Evolutionary conservation across 2,113 vertebrate species (phyloP), one percentile per base, ranked within the genome.

Genomic region (Australoheros scitulus): DNA sequence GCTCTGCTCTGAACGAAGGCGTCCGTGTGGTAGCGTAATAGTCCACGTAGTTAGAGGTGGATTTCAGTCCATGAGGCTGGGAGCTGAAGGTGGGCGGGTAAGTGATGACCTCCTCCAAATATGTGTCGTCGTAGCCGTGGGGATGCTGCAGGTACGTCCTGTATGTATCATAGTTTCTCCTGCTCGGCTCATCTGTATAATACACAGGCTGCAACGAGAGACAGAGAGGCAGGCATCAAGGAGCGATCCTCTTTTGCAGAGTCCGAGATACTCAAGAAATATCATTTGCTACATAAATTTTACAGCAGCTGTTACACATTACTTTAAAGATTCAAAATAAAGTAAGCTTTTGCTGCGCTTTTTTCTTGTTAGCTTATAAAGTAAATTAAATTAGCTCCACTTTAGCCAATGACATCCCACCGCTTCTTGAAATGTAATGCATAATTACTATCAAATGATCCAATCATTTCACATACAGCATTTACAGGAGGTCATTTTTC

Each of bases 11-110:
- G 84, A 97, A 99, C 24, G 97, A 97, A 91, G 97, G 97, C 93
- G 97, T 97, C 90, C 96, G 96, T 84, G 97, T 97, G 93, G 97
- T 97, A 61, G 98, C 97, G 92, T 99, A 99, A 95, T 99, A 99
- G 96, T 99, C 98, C 94, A 99, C 97, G 0, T 99, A 99, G 93
- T 99, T 99, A 86, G 97, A 97, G 91, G 96, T 94, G 50, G 98
- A 96, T 95, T 98, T 99, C 87, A 99, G 97, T 96, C 97, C 97
- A 11, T 97, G 95, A 47, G 94, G 96, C 79, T 96, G 97, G 38
- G 97, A 91, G 26, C 96, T 88, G 90, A 98, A 99, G 93, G 99
- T 20, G 68, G 97, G 91, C 88, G 97, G 96, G 90, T 97, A 99
- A 74, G 97, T 96, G 94, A 98, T 95, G 76, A 97, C 95, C 22